Conservation (phyloP, 2,888 invertebrate species). For the Schrankia costaestrigalis region DNA sequence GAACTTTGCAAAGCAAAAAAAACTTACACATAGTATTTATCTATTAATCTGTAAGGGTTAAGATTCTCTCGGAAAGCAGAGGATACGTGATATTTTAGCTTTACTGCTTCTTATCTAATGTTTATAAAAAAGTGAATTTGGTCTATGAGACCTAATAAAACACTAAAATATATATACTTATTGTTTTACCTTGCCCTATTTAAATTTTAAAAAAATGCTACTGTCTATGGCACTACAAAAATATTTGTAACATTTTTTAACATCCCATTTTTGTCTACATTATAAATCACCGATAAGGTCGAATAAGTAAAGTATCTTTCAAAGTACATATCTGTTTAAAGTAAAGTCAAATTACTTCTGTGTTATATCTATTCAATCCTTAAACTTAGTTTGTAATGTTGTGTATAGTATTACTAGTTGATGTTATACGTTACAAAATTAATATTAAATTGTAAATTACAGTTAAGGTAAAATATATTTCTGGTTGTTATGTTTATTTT, state of each 20-base stretch:
- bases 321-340: constrained; percentile 69
- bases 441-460: constrained; percentile 29
- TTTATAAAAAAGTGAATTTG: constrained; percentile 50
- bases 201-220: constrained; percentile 7
- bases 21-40: constrained; percentile 27
- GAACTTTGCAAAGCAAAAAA: constrained; percentile 71
- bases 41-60: constrained; percentile 53
- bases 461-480: constrained; percentile 17
- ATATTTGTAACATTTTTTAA: constrained; percentile 18
- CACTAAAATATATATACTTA: constrained; percentile 29
- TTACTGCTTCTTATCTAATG: constrained; percentile 70
- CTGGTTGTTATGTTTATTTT: constrained; percentile 4
- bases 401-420: constrained; percentile 65
- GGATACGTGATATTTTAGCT: constrained; percentile 77
- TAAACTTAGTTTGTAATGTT: constrained; percentile 30
- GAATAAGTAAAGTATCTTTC: constrained; percentile 53
- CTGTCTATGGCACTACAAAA: constrained; percentile 9
- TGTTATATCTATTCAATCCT: constrained; percentile 38
- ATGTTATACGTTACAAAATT: constrained; percentile 44
- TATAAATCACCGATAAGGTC: constrained; percentile 23
- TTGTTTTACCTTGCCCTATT: constrained; percentile 17
- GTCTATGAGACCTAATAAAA: constrained; percentile 61
- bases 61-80: constrained; percentile 61
- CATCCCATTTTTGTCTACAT: constrained; percentile 20
- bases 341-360: constrained; percentile 56